A percentile compares a stretch with the other conserved stretches of the same genome.
Evolutionary conservation across 2,888 invertebrate species (phyloP).

Genomic region (Adelphocoris suturalis): DNA sequence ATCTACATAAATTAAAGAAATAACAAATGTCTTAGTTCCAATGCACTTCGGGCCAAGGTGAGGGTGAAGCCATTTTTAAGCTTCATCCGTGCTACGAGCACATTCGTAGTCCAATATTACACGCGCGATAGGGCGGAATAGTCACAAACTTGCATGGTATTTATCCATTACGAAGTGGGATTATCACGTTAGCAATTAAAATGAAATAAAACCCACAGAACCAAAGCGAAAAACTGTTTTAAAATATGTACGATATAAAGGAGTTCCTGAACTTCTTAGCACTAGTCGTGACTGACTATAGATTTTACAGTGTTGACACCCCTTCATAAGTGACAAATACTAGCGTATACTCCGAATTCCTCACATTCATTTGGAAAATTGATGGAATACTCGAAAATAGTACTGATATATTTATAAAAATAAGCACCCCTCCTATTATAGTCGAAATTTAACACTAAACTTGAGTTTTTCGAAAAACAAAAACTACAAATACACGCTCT

Average conservation of each 20-base stretch:
- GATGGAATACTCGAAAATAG: not conserved
- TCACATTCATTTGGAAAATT: slow-evolving; percentile 8
- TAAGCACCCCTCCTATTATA: not conserved
- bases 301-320: slow-evolving; percentile 73
- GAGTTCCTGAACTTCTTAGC: slow-evolving; percentile 55
- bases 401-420: not conserved
- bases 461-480: not conserved
- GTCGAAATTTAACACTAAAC: not conserved
- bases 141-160: slow-evolving; percentile 41
- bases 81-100: slow-evolving; percentile 73
- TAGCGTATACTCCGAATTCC: slow-evolving; percentile 46
- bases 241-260: slow-evolving; percentile 50
- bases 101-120: slow-evolving; percentile 61
- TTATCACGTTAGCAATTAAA: slow-evolving; percentile 27
- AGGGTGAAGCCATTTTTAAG: slow-evolving; percentile 75
- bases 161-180: slow-evolving; percentile 3
- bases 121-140: slow-evolving; percentile 35
- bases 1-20: slow-evolving; percentile 64
- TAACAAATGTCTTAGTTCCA: slow-evolving; percentile 76
- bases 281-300: slow-evolving; percentile 73
- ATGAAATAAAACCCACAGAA: slow-evolving; percentile 56
- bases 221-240: slow-evolving; percentile 35
- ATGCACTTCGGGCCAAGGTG: slow-evolving; percentile 70
- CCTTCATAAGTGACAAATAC: slow-evolving; percentile 53
- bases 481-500: not conserved